phyloP scores from a whole-genome alignment of 1,140 invertebrate genomes.

The Philotrypesis tridentata region DNA sequence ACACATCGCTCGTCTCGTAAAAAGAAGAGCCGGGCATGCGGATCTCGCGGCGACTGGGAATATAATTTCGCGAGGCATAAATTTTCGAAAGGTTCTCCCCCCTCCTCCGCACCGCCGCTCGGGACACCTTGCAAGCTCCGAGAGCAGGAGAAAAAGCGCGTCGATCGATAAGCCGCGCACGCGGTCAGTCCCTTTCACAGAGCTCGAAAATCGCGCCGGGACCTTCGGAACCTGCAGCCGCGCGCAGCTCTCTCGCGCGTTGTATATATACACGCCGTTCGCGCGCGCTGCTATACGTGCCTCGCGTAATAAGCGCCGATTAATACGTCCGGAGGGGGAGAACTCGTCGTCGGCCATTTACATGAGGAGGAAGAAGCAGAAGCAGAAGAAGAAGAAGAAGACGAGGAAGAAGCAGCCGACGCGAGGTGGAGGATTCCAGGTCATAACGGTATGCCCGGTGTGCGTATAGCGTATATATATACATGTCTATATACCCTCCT shows the following conservation, averaged over 20 bases:
- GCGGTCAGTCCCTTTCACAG: no score
- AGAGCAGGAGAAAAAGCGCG: no score
- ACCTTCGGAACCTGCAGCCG: background rate
- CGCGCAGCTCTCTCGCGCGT: background rate
- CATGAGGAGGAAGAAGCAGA: slow-evolving; percentile 23
- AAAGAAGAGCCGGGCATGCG: no score
- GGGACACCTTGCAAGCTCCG: background rate
- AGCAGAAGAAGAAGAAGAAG: slow-evolving; percentile 51
- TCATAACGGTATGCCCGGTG: slow-evolving; percentile 62
- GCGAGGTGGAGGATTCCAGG: slow-evolving; percentile 56
- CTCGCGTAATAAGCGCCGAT: slow-evolving; percentile 50
- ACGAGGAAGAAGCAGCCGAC: background rate
- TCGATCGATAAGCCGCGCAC: no score
- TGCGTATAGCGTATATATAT: no score
- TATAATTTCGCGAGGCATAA: background rate
- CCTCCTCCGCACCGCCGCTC: no score
- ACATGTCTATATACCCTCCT: background rate
- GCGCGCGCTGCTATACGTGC: slow-evolving; percentile 23
- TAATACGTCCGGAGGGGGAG: slow-evolving; percentile 50
- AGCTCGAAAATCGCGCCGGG: no score
- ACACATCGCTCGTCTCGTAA: no score
- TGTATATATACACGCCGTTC: no score
- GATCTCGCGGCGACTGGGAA: no score
- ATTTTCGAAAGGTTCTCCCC: background rate
- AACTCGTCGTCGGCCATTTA: slow-evolving; percentile 1